Conservation (phyloP, 2,113 vertebrate species). For the Gallinago media region DNA sequence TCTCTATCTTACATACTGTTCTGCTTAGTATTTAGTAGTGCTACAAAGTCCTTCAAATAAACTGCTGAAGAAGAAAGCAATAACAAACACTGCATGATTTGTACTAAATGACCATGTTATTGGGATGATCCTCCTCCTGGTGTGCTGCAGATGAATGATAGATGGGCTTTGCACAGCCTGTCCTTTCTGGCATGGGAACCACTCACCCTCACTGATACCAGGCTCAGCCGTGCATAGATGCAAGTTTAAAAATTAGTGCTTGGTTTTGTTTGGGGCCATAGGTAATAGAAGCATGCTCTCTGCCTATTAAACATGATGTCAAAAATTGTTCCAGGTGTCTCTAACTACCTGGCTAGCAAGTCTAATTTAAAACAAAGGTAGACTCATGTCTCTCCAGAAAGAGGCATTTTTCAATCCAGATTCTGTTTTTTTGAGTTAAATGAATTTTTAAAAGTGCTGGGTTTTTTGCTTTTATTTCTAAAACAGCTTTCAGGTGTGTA, state of each 20-base stretch:
- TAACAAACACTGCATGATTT: background rate
- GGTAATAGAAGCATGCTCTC: background rate
- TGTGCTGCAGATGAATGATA: background rate
- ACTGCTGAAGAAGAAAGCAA: background rate
- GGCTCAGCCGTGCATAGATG: background rate
- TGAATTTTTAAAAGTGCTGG: fast-evolving
- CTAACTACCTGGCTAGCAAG: background rate
- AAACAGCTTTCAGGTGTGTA: background rate
- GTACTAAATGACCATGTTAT: background rate
- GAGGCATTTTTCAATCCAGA: background rate
- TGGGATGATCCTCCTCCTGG: background rate
- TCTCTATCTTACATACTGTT: background rate
- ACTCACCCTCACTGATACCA: background rate
- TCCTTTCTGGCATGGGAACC: background rate
- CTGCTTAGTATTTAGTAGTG: background rate
- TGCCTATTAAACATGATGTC: background rate
- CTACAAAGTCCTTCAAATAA: background rate
- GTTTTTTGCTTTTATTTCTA: background rate
- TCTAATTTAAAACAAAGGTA: background rate
- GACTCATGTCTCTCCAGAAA: background rate
- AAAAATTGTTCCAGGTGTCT: background rate
- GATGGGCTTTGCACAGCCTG: background rate
- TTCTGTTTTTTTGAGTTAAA: background rate
- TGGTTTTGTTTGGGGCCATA: fast-evolving
- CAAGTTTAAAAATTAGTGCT: background rate